These are phyloP conservation scores for Catotricha subobsoleta DNA, from an alignment of 2,888 invertebrate species.

Conservation along the genomic window DNA sequence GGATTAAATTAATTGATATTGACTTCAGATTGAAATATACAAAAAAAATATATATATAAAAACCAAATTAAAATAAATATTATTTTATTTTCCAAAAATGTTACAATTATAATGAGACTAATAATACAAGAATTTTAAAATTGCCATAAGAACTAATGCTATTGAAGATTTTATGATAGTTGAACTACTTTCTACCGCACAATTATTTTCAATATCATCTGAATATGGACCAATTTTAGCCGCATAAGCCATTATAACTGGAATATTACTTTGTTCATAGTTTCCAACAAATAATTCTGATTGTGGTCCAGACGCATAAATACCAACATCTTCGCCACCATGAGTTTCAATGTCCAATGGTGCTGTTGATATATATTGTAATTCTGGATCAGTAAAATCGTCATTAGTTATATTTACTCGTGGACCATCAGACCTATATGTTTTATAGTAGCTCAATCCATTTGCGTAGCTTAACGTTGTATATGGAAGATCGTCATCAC, in stretches of 20 bases:
- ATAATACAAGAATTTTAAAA: not conserved
- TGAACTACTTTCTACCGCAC: not conserved
- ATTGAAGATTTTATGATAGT: not conserved
- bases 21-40: too few species aligned
- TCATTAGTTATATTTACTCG: slow-evolving; percentile 15
- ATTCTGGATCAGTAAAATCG: slow-evolving; percentile 16
- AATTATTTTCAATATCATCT: not conserved
- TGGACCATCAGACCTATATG: slow-evolving; percentile 14
- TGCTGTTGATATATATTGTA: slow-evolving; percentile 38
- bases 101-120: too few species aligned
- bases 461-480: slow-evolving; percentile 56
- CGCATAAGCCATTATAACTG: slow-evolving; percentile 52
- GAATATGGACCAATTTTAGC: slow-evolving; percentile 82
- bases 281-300: slow-evolving; percentile 59
- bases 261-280: slow-evolving; percentile 58
- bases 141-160: not conserved
- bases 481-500: slow-evolving; percentile 42
- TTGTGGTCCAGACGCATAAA: slow-evolving; percentile 59
- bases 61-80: too few species aligned
- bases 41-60: too few species aligned
- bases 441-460: slow-evolving; percentile 41
- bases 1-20: too few species aligned
- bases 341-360: slow-evolving; percentile 48
- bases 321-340: slow-evolving; percentile 59
- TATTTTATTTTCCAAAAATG: too few species aligned